Percentiles rank a stretch among this genome's conserved stretches.
These are phyloP conservation scores for Gnatocerus cornutus DNA, from an alignment of 2,888 invertebrate species.

Conservation along the genomic window DNA sequence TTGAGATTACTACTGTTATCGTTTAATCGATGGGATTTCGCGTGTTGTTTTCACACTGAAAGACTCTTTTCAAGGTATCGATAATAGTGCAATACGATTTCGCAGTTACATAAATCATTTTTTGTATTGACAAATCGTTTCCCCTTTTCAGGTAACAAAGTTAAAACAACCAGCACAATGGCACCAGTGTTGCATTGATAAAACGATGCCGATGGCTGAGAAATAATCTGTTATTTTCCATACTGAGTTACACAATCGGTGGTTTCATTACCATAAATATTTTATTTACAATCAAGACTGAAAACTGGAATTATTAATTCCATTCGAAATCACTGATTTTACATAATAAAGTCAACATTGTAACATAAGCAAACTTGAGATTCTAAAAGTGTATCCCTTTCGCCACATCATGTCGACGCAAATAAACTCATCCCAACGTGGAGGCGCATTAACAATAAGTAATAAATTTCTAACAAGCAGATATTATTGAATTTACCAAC, in stretches of 20 bases:
- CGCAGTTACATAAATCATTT: too few relatives aligned
- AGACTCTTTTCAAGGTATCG: too few relatives aligned
- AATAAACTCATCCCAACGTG: not conserved
- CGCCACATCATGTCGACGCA: not conserved
- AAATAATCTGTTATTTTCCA: slow-evolving; percentile 32
- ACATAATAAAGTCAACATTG: slow-evolving; percentile 16
- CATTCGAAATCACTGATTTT: slow-evolving; percentile 22
- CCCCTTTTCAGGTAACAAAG: slow-evolving; percentile 25
- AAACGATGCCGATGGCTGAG: slow-evolving; percentile 20
- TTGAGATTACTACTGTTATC: too few relatives aligned
- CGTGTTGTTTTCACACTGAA: too few relatives aligned
- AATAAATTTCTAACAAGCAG: slow-evolving; percentile 16
- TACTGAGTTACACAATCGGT: slow-evolving; percentile 14
- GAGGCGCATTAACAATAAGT: slow-evolving; percentile 8
- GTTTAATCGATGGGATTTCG: too few relatives aligned
- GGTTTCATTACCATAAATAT: slow-evolving; percentile 34
- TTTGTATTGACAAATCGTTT: not conserved
- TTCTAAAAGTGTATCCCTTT: not conserved
- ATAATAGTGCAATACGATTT: too few relatives aligned
- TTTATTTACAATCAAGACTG: slow-evolving; percentile 31
- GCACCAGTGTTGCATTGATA: slow-evolving; percentile 33
- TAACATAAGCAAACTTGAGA: slow-evolving; percentile 18
- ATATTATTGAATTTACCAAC: slow-evolving; percentile 14
- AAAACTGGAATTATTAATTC: slow-evolving; percentile 29
- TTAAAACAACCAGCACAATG: slow-evolving; percentile 14